These are phyloP conservation scores for Caenorhabditis virilis DNA, from an alignment of 2,888 invertebrate genomes.

Conservation along the genomic window DNA sequence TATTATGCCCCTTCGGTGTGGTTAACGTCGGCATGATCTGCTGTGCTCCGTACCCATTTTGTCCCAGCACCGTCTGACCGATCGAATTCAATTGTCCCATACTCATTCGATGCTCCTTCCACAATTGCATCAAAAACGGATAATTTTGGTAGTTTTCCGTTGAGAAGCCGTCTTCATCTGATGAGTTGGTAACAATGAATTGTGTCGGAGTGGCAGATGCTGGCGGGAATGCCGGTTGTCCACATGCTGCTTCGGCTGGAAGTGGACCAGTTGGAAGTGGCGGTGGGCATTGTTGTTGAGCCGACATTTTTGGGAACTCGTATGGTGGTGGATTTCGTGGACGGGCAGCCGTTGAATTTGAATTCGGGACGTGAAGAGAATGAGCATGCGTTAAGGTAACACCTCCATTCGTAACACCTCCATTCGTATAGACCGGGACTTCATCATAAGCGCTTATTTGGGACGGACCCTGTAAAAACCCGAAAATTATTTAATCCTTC, in stretches of 20 bases:
- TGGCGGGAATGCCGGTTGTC: slow-evolving; percentile 50
- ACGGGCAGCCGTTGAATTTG: slow-evolving; percentile 8
- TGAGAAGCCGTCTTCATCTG: too few species aligned
- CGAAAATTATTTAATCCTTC: too few species aligned
- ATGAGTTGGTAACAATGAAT: slow-evolving; percentile 24
- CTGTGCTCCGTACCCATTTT: too few species aligned
- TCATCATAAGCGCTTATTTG: too few species aligned
- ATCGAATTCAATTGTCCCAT: too few species aligned
- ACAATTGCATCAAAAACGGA: slow-evolving; percentile 48
- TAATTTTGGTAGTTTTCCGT: slow-evolving; percentile 45
- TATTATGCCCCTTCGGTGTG: slow-evolving; percentile 12
- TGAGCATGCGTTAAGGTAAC: slow-evolving; percentile 30
- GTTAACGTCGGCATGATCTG: slow-evolving; percentile 6
- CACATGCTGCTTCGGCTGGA: slow-evolving; percentile 45
- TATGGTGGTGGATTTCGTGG: slow-evolving; percentile 46
- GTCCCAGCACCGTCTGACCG: too few species aligned
- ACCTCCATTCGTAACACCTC: too few species aligned
- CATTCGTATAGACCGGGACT: too few species aligned
- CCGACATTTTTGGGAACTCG: slow-evolving; percentile 11
- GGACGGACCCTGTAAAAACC: too few species aligned
- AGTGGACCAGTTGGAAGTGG: slow-evolving; percentile 36
- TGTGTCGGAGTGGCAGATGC: slow-evolving; percentile 45
- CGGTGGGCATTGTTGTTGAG: slow-evolving; percentile 1
- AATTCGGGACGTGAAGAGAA: slow-evolving; percentile 32
- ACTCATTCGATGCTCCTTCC: slow-evolving; percentile 39